Evolutionary conservation across 1,140 invertebrate species (phyloP).

Genomic region (Bombus balteatus): DNA sequence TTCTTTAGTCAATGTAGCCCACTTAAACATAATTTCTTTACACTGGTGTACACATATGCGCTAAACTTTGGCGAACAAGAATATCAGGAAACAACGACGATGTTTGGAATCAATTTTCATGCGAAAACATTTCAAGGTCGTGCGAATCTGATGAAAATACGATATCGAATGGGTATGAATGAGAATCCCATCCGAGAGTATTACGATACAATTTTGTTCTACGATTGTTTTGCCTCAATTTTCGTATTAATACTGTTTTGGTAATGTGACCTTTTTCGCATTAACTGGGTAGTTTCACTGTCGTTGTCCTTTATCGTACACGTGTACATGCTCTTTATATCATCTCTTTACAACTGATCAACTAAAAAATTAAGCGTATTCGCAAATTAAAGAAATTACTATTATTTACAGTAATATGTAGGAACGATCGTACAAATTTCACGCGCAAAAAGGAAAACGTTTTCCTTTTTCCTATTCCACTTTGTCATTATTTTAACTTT

Average conservation of each 20-base stretch:
- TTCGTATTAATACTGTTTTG: no score
- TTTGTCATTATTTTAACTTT: neutral
- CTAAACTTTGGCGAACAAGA: conserved; percentile 34
- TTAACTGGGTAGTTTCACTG: neutral
- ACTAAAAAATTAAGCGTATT: conserved; percentile 26
- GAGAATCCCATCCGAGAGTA: conserved; percentile 53
- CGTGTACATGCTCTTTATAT: conserved; percentile 45
- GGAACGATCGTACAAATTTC: conserved; percentile 8
- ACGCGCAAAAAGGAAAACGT: neutral
- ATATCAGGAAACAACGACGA: neutral
- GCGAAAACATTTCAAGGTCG: neutral
- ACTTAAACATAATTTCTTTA: conserved; percentile 1
- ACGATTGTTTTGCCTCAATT: conserved; percentile 4
- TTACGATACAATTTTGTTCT: conserved; percentile 28
- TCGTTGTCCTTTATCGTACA: neutral
- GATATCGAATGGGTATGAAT: conserved; percentile 44
- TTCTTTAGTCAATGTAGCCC: neutral
- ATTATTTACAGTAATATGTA: conserved; percentile 34
- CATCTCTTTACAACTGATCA: conserved; percentile 42
- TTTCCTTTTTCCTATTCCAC: no score
- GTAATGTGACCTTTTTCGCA: neutral
- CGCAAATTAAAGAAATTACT: conserved; percentile 18
- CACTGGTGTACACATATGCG: neutral
- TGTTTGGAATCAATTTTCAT: neutral
- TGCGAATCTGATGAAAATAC: neutral